Evolutionary conservation across 2,888 invertebrate genomes (phyloP).

Genomic region (Agrotis ipsilon): DNA sequence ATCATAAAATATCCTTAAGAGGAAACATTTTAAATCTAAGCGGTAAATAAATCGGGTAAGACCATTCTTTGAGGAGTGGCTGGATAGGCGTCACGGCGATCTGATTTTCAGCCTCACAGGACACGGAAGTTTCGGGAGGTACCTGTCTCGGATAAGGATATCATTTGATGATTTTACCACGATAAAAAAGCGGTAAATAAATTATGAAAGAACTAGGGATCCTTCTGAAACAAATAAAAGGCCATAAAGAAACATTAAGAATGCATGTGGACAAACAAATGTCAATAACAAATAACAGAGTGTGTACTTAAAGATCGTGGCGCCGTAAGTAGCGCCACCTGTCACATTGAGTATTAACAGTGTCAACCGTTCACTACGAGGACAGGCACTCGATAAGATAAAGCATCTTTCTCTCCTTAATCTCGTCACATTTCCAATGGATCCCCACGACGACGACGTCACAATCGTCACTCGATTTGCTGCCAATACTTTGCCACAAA

Average conservation of each 20-base stretch:
- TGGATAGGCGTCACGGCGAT: too few species aligned
- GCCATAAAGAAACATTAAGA: neutral
- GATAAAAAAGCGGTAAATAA: neutral
- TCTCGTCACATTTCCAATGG: slow-evolving; percentile 41
- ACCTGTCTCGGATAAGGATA: too few species aligned
- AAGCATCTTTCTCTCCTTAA: slow-evolving; percentile 46
- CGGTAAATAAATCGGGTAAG: neutral
- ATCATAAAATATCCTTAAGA: neutral
- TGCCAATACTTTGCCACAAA: slow-evolving; percentile 6
- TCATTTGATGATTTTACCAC: too few species aligned
- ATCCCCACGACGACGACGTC: slow-evolving; percentile 29
- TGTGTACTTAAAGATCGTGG: slow-evolving; percentile 27
- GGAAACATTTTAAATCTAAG: neutral
- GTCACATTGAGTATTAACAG: slow-evolving; percentile 50
- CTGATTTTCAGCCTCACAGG: too few species aligned
- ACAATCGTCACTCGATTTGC: slow-evolving; percentile 24
- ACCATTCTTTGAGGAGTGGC: too few species aligned
- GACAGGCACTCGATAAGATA: slow-evolving; percentile 52
- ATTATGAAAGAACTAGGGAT: neutral
- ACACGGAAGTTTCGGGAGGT: too few species aligned
- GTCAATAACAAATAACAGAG: slow-evolving; percentile 25
- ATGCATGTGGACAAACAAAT: slow-evolving; percentile 20
- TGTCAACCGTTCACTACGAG: slow-evolving; percentile 42
- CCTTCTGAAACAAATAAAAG: neutral
- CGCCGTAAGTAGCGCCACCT: slow-evolving; percentile 28